Evolutionary conservation across 2,888 invertebrate species (phyloP).

Genomic region (Drosophila pseudotakahashii): DNA sequence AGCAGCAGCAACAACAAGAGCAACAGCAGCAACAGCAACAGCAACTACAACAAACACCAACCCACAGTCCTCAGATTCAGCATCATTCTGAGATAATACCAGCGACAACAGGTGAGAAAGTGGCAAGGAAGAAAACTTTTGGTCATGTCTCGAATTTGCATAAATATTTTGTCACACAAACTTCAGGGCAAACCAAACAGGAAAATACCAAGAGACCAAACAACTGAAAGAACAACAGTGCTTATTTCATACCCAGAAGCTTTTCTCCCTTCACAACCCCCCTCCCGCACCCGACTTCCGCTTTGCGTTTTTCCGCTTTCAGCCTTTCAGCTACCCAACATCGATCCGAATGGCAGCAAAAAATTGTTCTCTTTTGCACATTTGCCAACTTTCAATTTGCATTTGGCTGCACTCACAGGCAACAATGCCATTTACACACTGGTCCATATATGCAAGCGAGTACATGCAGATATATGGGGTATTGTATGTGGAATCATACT

Average conservation of each 20-base stretch:
- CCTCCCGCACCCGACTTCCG: neutral
- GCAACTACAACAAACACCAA: constrained; percentile 50
- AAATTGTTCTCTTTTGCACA: constrained; percentile 56
- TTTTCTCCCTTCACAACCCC: neutral
- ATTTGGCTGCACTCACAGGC: constrained; percentile 51
- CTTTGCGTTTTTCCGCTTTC: neutral
- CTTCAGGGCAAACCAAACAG: constrained; percentile 18
- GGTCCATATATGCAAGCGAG: neutral
- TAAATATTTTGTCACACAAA: constrained; percentile 49
- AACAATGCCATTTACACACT: constrained; percentile 33
- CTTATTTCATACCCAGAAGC: constrained; percentile 17
- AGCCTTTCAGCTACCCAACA: constrained; percentile 5
- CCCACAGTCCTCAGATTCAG: constrained; percentile 49
- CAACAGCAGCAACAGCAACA: constrained; percentile 48
- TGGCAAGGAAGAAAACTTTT: constrained; percentile 8
- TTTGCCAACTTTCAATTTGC: constrained; percentile 76
- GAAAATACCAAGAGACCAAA: constrained; percentile 7
- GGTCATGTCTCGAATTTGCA: constrained; percentile 24
- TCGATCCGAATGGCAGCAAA: constrained; percentile 37
- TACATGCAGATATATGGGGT: constrained; percentile 7
- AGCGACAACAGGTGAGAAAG: constrained; percentile 65
- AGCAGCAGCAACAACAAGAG: constrained; percentile 52
- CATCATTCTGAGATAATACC: constrained; percentile 41
- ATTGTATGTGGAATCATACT: neutral
- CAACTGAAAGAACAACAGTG: constrained; percentile 10